Percentiles rank a stretch among this genome's conserved stretches.
Evolutionary conservation across 2,797 vertebrate species (phyloP).

Genomic region (Threskiornis aethiopicus): DNA sequence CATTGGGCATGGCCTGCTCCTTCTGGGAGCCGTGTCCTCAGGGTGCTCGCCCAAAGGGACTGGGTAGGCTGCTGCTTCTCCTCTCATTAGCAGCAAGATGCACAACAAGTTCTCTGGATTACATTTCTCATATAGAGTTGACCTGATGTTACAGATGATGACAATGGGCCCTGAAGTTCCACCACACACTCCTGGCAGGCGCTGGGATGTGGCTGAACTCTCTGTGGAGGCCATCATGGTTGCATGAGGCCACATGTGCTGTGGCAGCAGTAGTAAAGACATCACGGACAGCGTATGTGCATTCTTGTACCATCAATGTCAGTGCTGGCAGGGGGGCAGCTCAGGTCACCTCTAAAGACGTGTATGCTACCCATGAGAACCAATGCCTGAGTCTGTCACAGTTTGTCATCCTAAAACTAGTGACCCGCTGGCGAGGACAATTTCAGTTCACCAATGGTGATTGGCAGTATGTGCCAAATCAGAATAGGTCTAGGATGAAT

Average conservation of each 20-base stretch:
- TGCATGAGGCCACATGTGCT: neutral
- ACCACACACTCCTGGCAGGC: neutral
- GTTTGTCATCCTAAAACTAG: neutral
- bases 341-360: neutral
- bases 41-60: neutral
- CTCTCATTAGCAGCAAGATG: neutral
- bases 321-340: neutral
- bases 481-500: neutral
- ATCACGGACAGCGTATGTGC: accelerated
- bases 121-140: neutral
- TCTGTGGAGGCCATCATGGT: neutral
- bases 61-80: neutral
- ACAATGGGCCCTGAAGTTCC: neutral
- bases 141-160: neutral
- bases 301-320: accelerated
- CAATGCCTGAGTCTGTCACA: neutral
- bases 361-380: neutral
- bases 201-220: neutral
- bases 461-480: neutral
- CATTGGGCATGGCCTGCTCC: neutral
- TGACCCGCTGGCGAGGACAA: accelerated
- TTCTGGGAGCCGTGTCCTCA: neutral
- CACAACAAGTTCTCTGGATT: neutral
- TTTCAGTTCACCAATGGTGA: neutral
- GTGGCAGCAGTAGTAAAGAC: neutral